Percentiles rank a stretch among this genome's conserved stretches.
Conservation (phyloP, 2,888 invertebrate species). For the Cylloceria caligata region DNA sequence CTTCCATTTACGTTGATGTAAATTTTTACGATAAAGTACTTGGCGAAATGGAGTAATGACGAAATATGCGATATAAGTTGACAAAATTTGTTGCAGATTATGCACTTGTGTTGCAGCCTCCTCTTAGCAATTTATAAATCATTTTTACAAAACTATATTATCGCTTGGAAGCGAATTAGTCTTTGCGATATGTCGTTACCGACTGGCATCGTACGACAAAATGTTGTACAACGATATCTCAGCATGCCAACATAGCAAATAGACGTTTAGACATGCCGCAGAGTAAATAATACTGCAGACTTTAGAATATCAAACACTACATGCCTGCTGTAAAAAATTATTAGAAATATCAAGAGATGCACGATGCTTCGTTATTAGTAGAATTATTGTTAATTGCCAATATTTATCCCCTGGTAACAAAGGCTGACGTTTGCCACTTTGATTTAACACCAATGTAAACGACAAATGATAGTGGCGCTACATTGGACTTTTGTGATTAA, state of each 20-base stretch:
- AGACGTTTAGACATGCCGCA: constrained; percentile 59
- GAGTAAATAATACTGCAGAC: constrained; percentile 22
- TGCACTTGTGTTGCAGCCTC: neutral
- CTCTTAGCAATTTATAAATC: neutral
- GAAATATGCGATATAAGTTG: constrained; percentile 5
- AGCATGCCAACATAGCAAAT: constrained; percentile 60
- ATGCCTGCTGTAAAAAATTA: constrained; percentile 47
- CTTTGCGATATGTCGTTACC: neutral
- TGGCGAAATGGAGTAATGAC: neutral
- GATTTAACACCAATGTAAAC: constrained; percentile 2
- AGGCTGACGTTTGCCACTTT: neutral
- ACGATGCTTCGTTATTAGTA: constrained; percentile 14
- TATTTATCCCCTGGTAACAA: neutral
- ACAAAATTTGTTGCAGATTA: neutral
- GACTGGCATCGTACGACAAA: neutral
- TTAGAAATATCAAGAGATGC: constrained; percentile 14
- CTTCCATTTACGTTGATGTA: constrained; percentile 15
- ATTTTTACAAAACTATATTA: neutral
- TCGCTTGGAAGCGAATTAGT: constrained; percentile 10
- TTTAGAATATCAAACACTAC: constrained; percentile 50
- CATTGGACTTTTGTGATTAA: neutral
- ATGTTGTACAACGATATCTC: constrained; percentile 3
- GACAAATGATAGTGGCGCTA: neutral
- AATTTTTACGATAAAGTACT: constrained; percentile 8
- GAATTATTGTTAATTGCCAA: constrained; percentile 22